Base-by-base conservation (phyloP, 2,888 invertebrate species). In the Noctua janthe region DNA sequence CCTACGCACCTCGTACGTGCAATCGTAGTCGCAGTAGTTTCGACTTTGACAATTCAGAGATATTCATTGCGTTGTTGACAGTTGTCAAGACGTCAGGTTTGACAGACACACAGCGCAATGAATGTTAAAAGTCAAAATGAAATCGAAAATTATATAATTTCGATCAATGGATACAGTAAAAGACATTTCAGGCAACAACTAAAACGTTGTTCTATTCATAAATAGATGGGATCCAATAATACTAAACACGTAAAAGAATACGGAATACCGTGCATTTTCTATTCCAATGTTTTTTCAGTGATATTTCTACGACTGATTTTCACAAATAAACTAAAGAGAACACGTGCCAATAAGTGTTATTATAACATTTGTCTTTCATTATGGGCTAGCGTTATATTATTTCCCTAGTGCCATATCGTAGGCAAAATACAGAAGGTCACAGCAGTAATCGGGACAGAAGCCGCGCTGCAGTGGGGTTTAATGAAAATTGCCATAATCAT, bases 301-400 rank as follows among this genome's bases (percentile, higher is more conserved):
- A 11, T n/a, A 69, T 47, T n/a, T 47, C 2, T 29, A 76, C 39
- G 20, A 49, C n/a, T 35, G 29, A 17, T 79, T 71, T 82, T 43
- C 51, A 67, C 59, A 80, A 80, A 79, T 69, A 79, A 75, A 73
- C 72, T 70, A 66, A 39, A 49, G n/a, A 51, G 11, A 75, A 64
- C 47, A 80, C 85, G 75, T 73, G 73, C 80, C 85, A 83, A 74
- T 83, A 83, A 76, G 73, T 83, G 73, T 76, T 76, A 74, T 73
- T 62, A 54, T 35, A 66, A 54, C 69, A 76, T 83, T 84, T 83
- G 43, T 80, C 85, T 72, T 75, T 84, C 84, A 83, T 29, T 51
- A 70, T 75, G 35, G 43, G 51, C 39, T 76, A 70, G 66, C 76
- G 35, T 59, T 62, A 75, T 51, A 71, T 73, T 69, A 73, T 73